Percentiles rank a stretch among this genome's conserved stretches.
These are phyloP conservation scores for Hypotaenidia philippensis DNA, from an alignment of 2,797 vertebrate species.

Conservation along the genomic window DNA sequence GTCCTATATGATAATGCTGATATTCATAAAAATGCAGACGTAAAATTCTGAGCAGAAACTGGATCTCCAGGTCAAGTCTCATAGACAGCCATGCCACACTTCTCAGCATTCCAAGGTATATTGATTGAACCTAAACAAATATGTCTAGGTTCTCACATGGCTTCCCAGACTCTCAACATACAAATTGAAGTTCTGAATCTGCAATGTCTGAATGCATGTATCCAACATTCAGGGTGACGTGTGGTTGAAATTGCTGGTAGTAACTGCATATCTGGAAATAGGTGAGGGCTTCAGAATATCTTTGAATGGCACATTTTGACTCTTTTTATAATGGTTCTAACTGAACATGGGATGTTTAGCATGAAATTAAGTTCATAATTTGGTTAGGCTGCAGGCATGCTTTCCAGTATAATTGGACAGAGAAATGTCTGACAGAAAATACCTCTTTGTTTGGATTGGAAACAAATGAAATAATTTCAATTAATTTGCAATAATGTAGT, in stretches of 20 bases:
- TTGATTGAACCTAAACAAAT: not conserved
- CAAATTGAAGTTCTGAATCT: not conserved
- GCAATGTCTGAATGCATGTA: not conserved
- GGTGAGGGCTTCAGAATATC: not conserved
- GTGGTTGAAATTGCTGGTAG: not conserved
- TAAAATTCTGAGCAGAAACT: not conserved
- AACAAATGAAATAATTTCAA: not conserved
- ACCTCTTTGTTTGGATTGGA: conserved; percentile 13
- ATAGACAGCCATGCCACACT: not conserved
- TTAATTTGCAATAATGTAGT: not conserved
- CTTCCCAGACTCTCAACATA: not conserved
- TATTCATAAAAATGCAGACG: not conserved
- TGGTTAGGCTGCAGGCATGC: not conserved
- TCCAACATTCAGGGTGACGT: not conserved
- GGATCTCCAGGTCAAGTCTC: not conserved
- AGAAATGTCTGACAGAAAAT: not conserved
- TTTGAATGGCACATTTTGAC: not conserved
- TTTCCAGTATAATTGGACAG: not conserved
- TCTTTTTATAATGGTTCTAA: not conserved
- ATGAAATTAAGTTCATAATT: conserved; percentile 4
- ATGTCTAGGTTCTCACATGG: not conserved
- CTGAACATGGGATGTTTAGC: not conserved
- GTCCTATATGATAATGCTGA: not conserved
- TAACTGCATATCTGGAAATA: not conserved
- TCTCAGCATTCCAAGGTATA: not conserved